phyloP scores from a whole-genome alignment of 2,888 invertebrate species.

The Xylota sylvarum region DNA sequence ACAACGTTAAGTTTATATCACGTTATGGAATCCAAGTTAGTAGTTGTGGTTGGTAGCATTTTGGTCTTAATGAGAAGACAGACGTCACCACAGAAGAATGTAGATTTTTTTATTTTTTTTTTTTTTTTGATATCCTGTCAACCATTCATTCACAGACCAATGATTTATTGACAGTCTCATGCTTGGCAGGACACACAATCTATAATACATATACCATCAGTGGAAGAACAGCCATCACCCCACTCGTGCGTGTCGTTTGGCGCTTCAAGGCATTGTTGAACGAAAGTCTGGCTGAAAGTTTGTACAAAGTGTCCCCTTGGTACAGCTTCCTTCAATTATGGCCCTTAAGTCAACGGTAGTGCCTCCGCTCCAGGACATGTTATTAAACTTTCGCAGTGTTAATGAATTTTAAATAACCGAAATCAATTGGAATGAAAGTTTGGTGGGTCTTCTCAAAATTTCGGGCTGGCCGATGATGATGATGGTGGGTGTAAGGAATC shows the following conservation, averaged over 20 bases:
- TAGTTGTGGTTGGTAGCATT: neutral
- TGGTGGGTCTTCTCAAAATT: conserved; percentile 58
- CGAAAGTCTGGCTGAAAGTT: conserved; percentile 58
- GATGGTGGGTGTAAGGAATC: conserved; percentile 27
- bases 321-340: conserved; percentile 33
- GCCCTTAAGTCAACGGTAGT: conserved; percentile 37
- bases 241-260: conserved; percentile 11
- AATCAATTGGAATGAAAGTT: conserved; percentile 72
- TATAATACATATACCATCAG: neutral
- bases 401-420: conserved; percentile 72
- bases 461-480: neutral
- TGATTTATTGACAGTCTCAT: conserved; percentile 36
- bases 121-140: conserved; percentile 25
- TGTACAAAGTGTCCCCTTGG: conserved; percentile 55
- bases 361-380: conserved; percentile 20
- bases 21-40: conserved; percentile 1
- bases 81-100: conserved; percentile 19
- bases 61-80: conserved; percentile 16
- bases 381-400: conserved; percentile 61
- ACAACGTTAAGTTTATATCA: conserved; percentile 18
- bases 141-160: conserved; percentile 31
- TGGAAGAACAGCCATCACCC: neutral
- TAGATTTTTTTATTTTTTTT: neutral
- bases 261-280: conserved; percentile 42
- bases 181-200: conserved; percentile 5